Percentiles rank a stretch among this genome's conserved stretches.
Evolutionary conservation across 2,113 vertebrate genomes (phyloP).

Genomic region (Dinomys branickii): DNA sequence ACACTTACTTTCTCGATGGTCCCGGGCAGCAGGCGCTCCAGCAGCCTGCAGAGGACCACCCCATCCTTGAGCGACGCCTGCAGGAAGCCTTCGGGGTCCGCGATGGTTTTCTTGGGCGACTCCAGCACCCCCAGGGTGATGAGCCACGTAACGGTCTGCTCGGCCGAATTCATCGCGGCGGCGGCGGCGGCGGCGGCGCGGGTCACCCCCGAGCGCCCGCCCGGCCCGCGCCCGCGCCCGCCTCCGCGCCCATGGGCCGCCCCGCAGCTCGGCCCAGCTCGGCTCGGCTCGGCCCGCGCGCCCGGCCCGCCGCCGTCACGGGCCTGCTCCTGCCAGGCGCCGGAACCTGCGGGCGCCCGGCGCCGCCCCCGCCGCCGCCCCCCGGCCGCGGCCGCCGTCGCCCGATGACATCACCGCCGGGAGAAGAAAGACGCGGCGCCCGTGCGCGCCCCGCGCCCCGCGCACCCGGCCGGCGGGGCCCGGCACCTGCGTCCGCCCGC

Average conservation of each 20-base stretch:
- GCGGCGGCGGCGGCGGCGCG: constrained; percentile 85
- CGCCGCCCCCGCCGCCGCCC: constrained; percentile 81
- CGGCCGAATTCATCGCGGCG: constrained; percentile 97
- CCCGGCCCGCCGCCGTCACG: constrained; percentile 88
- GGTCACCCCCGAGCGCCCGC: constrained; percentile 82
- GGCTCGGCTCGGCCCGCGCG: constrained; percentile 83
- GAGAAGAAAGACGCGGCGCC: constrained; percentile 71
- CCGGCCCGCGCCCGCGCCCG: constrained; percentile 75
- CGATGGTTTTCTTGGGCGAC: constrained; percentile 96
- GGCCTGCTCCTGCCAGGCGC: constrained; percentile 86
- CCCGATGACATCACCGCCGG: constrained; percentile 91
- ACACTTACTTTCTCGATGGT: constrained; percentile 92
- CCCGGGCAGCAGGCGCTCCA: constrained; percentile 96
- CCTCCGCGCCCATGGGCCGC: constrained; percentile 84
- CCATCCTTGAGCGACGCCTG: constrained; percentile 95
- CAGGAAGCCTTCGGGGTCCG: constrained; percentile 95
- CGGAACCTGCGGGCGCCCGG: constrained; percentile 84
- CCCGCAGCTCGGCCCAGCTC: constrained; percentile 87
- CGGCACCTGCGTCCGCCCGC: not conserved
- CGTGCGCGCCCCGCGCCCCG: constrained; percentile 14
- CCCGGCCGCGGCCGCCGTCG: constrained; percentile 81
- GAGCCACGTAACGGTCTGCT: constrained; percentile 98
- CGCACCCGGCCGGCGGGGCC: not conserved
- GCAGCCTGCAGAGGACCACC: constrained; percentile 94
- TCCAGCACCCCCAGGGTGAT: constrained; percentile 97